Evolutionary conservation across 2,797 vertebrate genomes (phyloP), one percentile per base, ranked within the genome.

Genomic region (Percopsis omiscomaycus): DNA sequence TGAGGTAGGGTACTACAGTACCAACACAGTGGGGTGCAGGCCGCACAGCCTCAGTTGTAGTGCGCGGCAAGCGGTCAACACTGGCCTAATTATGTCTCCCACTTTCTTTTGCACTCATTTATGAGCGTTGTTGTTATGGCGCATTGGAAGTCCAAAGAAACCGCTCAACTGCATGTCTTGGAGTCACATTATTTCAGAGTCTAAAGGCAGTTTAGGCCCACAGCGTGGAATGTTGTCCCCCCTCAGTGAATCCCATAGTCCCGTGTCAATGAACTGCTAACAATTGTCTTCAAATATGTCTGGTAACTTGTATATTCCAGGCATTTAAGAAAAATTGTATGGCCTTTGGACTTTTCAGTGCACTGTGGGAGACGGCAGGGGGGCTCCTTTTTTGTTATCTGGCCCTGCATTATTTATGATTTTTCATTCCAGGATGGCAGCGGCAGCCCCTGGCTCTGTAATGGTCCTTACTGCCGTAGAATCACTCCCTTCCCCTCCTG

Each of bases 371-470:
- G 84, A 80, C 82, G 76, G 85, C 71, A 64, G 85, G 87, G 84
- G 81, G 81, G 81, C 8, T 28, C 30, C 86, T 85, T 81, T 91
- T 90, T 89, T 88, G 86, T 91, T 90, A 89, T 88, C 86, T 80
- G 82, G 67, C 64, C 61, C 62, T 91, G 90, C 88, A 92, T 91
- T 92, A 92, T 92, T 92, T 90, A 91, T 90, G 79, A 89, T 86
- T 87, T 86, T 88, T 92, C 89, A 90, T 91, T 91, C 88, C 89
- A 90, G 86, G 89, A 90, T 87, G 86, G 78, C 87, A 83, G 82
- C 83, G 79, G 83, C 83, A 80, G 89, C 89, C 89, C 75, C 79
- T 87, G 89, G 91, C 90, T 80, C 82, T 75, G 80, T 75, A 80
- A 73, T 74, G 75, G 83, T 84, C 78, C 75, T 77, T 67, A 76